Conservation (phyloP, 2,797 vertebrate species). For the Brachymystax lenok region DNA sequence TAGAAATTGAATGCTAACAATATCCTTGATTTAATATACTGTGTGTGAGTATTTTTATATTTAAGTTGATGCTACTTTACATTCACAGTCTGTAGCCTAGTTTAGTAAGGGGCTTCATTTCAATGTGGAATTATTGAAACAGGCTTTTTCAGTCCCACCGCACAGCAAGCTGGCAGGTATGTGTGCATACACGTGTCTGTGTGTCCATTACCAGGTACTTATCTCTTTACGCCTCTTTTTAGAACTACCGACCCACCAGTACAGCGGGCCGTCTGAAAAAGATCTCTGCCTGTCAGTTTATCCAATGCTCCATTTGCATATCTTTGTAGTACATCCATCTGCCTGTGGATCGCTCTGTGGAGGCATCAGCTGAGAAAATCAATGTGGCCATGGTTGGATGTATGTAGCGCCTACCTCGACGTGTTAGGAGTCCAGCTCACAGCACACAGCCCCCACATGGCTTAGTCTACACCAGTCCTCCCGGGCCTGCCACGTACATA, state of each 20-base stretch:
- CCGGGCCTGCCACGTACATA: constrained; percentile 56
- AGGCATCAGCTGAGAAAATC: constrained; percentile 73
- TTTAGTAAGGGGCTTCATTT: constrained; percentile 51
- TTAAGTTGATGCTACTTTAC: constrained; percentile 28
- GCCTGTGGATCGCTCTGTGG: constrained; percentile 78
- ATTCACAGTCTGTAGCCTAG: constrained; percentile 32
- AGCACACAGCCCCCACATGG: constrained; percentile 57
- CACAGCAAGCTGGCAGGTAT: constrained; percentile 45
- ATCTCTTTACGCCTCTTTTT: constrained; percentile 80
- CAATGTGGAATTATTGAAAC: constrained; percentile 53
- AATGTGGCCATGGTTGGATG: constrained; percentile 61
- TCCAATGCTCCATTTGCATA: constrained; percentile 81
- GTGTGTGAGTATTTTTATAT: constrained; percentile 25
- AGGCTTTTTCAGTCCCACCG: constrained; percentile 48
- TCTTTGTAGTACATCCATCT: constrained; percentile 83
- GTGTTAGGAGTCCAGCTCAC: constrained; percentile 64
- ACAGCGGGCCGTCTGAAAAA: constrained; percentile 77
- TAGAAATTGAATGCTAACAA: constrained; percentile 30
- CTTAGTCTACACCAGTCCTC: constrained; percentile 66
- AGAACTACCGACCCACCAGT: constrained; percentile 66
- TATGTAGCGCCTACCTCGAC: constrained; percentile 64
- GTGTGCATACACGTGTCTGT: constrained; percentile 53
- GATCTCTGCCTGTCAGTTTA: constrained; percentile 80
- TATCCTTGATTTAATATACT: constrained; percentile 35
- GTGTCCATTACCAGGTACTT: constrained; percentile 78